phyloP scores from a whole-genome alignment of 2,113 vertebrate genomes.

The Nanger granti region DNA sequence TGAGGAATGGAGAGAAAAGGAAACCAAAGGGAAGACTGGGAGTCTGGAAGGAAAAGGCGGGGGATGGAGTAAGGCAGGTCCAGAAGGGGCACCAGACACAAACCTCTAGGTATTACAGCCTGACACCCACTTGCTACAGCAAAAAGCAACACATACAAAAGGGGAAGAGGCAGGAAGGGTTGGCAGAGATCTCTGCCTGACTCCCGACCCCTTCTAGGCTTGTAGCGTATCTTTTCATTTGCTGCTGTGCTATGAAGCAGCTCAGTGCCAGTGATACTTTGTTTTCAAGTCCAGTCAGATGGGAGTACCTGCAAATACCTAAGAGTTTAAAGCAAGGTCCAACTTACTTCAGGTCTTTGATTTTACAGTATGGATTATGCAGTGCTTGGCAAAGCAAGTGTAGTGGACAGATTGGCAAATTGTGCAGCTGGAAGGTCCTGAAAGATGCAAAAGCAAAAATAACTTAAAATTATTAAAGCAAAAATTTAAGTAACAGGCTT shows the following conservation, averaged over 20 bases:
- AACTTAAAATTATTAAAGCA: not conserved
- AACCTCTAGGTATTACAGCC: not conserved
- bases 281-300: not conserved
- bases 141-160: not conserved
- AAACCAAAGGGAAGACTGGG: not conserved
- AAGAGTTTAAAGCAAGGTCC: slow-evolving; percentile 36
- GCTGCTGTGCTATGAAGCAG: not conserved
- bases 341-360: slow-evolving; percentile 52
- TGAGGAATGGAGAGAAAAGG: not conserved
- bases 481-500: not conserved
- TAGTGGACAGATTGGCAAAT: slow-evolving; percentile 4
- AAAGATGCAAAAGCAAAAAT: not conserved
- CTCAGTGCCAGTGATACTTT: not conserved
- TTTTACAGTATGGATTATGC: slow-evolving; percentile 37
- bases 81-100: not conserved
- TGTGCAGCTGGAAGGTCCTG: not conserved
- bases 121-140: not conserved
- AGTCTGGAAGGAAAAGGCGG: not conserved
- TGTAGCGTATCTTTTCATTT: not conserved
- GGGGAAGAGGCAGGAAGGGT: not conserved
- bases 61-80: not conserved
- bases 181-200: not conserved
- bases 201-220: not conserved
- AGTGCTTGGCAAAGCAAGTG: slow-evolving; percentile 28
- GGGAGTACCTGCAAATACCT: not conserved